Conservation (phyloP, 2,113 vertebrate genomes). For the Phalacrocorax brasilianus region DNA sequence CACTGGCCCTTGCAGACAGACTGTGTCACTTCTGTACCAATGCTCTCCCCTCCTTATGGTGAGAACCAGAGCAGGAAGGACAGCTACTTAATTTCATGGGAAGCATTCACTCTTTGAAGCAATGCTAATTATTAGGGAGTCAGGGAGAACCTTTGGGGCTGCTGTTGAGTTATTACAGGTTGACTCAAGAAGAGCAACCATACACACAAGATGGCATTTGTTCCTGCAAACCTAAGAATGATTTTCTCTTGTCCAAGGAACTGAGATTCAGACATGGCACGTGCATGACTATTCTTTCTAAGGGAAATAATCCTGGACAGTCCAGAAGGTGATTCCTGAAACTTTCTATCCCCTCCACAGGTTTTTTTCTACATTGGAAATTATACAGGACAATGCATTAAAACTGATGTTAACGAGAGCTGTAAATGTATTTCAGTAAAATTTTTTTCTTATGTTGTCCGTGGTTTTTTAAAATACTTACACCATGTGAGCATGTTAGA, state of each 20-base stretch:
- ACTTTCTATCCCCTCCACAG: not conserved
- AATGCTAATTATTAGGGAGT: not conserved
- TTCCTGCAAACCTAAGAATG: not conserved
- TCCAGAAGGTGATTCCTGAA: not conserved
- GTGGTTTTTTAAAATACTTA: not conserved
- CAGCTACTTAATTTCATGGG: not conserved
- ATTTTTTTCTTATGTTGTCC: not conserved
- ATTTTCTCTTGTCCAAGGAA: not conserved
- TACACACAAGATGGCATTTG: not conserved
- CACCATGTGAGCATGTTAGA: not conserved
- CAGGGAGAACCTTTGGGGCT: not conserved
- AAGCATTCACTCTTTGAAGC: not conserved
- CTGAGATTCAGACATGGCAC: not conserved
- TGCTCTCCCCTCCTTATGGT: fast-evolving
- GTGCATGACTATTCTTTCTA: not conserved
- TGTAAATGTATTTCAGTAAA: not conserved
- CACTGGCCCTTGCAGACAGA: not conserved
- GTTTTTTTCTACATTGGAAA: not conserved
- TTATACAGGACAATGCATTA: not conserved
- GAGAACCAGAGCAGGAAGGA: not conserved
- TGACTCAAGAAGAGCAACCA: not conserved
- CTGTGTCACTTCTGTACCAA: not conserved
- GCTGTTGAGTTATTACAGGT: not conserved
- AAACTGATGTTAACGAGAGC: not conserved
- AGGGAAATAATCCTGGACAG: not conserved